These are phyloP conservation scores for Alexandromys fortis DNA, from an alignment of 2,113 vertebrate species.

Conservation along the genomic window DNA sequence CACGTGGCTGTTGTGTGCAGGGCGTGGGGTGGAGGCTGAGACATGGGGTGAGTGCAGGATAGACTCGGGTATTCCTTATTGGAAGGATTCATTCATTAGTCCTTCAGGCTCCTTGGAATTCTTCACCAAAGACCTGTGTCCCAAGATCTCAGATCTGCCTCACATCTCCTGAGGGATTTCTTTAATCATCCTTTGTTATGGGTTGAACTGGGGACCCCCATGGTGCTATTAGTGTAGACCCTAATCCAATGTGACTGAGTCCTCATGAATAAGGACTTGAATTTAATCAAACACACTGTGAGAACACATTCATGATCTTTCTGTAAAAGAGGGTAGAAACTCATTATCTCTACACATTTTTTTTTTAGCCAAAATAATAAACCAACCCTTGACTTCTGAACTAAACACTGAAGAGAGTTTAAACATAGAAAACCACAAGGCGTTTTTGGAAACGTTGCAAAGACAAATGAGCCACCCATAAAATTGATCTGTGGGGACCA, in stretches of 20 bases:
- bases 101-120: background rate
- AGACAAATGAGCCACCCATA: background rate
- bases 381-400: background rate
- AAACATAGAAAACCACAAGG: background rate
- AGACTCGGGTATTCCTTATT: background rate
- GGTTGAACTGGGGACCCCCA: background rate
- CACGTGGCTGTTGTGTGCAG: fast-evolving
- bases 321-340: background rate
- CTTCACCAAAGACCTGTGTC: background rate
- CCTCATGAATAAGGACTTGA: background rate
- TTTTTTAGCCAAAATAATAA: background rate
- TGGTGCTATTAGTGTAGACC: background rate
- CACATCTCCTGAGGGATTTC: background rate
- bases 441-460: background rate
- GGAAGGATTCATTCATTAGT: background rate
- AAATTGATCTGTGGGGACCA: conserved; percentile 32
- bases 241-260: background rate
- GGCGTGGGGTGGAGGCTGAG: background rate
- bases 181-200: background rate
- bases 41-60: background rate
- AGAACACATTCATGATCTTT: fast-evolving
- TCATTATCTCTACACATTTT: background rate
- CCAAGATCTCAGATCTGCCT: background rate
- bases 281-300: background rate
- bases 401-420: background rate